Conservation (phyloP, 2,888 invertebrate genomes). For the Tipula confusa region DNA sequence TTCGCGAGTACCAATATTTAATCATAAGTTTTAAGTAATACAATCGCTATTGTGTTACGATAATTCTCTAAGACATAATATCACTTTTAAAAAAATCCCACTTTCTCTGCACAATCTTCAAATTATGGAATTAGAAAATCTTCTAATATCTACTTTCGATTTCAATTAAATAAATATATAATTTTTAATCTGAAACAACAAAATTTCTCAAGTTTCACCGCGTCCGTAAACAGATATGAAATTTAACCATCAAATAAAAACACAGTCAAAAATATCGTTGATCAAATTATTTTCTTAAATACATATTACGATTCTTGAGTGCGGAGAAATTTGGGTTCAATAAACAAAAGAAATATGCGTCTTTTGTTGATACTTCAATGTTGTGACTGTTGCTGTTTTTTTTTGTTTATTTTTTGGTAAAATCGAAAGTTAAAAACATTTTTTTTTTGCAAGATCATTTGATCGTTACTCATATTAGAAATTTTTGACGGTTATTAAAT, state of each 20-base stretch:
- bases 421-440: background rate
- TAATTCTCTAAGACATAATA: background rate
- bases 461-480: background rate
- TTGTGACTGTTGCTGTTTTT: background rate
- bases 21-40: background rate
- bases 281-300: background rate
- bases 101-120: background rate
- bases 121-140: background rate
- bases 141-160: background rate
- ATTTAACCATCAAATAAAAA: background rate
- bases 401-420: background rate
- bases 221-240: background rate
- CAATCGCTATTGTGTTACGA: background rate
- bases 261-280: background rate
- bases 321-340: background rate
- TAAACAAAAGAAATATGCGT: background rate
- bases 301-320: background rate
- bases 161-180: background rate
- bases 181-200: background rate
- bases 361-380: background rate
- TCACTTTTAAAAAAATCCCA: background rate
- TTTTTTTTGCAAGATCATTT: background rate
- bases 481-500: background rate
- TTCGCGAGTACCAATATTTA: background rate
- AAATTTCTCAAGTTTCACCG: background rate